phyloP scores from a whole-genome alignment of 2,797 vertebrate species.

The Tenualosa ilisha region DNA sequence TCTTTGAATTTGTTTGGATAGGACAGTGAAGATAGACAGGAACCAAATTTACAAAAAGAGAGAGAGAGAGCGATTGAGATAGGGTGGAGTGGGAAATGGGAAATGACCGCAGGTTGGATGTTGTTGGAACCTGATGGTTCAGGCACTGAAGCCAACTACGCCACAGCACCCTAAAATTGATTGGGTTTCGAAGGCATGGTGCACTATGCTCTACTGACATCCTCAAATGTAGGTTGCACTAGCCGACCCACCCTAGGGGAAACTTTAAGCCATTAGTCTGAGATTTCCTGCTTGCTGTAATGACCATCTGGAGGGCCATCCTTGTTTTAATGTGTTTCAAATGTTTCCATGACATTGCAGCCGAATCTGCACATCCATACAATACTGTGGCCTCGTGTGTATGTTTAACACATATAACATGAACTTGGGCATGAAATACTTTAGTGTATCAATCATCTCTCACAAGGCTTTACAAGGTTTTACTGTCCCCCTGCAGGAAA shows the following conservation, averaged over 20 bases:
- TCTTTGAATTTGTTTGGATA: too few species aligned
- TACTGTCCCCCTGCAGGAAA: background rate
- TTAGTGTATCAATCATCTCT: constrained; percentile 1
- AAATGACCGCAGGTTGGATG: too few species aligned
- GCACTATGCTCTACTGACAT: constrained; percentile 8
- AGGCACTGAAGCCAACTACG: too few species aligned
- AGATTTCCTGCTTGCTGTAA: constrained; percentile 34
- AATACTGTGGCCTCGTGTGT: background rate
- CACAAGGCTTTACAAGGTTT: background rate
- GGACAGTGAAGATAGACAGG: too few species aligned
- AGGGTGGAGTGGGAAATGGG: too few species aligned
- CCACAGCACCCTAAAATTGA: background rate
- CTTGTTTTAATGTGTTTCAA: constrained; percentile 39
- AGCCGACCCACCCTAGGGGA: background rate
- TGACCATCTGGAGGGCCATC: constrained; percentile 25
- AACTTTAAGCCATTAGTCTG: constrained; percentile 24
- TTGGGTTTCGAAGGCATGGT: background rate
- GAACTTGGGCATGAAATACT: background rate
- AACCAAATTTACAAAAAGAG: too few species aligned
- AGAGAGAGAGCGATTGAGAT: too few species aligned
- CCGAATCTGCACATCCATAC: background rate
- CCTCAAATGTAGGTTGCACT: background rate
- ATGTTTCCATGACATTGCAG: constrained; percentile 9
- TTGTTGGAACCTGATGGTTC: too few species aligned
- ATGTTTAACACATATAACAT: background rate